Base-by-base conservation (phyloP, 2,113 vertebrate genomes). In the Acinonyx jubatus region DNA sequence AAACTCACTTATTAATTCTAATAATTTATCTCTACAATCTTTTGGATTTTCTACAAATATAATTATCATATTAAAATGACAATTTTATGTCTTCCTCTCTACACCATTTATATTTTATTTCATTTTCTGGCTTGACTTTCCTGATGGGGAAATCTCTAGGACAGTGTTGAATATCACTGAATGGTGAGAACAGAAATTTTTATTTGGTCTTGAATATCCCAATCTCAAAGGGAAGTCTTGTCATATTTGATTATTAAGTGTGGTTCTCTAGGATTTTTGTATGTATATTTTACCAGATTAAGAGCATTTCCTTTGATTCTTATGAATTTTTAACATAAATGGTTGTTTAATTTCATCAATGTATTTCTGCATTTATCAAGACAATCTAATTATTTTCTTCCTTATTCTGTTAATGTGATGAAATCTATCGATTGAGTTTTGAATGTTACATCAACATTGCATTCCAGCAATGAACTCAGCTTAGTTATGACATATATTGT, bases 31-130 rank as follows among this genome's bases (percentile, higher is more conserved):
- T 69, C 74, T 87, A 81, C 91, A 84, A 91, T 96, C 79, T 94
- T 97, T 94, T 83, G 78, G 76, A 88, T 94, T 96, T 96, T 91
- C 55, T 88, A 94, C n/a, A 97, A 97, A 97, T 94, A 96, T 21
- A 93, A 96, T 96, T 33, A 96, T 95, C 48, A 76, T 92, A 90
- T 81, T 88, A 87, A 97, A 96, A 92, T 96, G 91, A 93, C 33
- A 94, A 85, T 76, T 92, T 96, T 96, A 96, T 93, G 55, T 94
- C 89, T 95, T 96, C 91, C 50, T 89, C 33, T 85, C 66, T 83
- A 88, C 5, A 80, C 52, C 69, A 91, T 57, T 96, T 97, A 65
- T 61, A 38, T 88, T 91, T 97, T 92, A 57, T 97, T 92, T 94
- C 65, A 88, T 84, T 96, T 66, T 74, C 74, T 91, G 55, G 36